Base-by-base conservation (phyloP, 1,140 invertebrate species). In the Dreissena polymorpha region DNA sequence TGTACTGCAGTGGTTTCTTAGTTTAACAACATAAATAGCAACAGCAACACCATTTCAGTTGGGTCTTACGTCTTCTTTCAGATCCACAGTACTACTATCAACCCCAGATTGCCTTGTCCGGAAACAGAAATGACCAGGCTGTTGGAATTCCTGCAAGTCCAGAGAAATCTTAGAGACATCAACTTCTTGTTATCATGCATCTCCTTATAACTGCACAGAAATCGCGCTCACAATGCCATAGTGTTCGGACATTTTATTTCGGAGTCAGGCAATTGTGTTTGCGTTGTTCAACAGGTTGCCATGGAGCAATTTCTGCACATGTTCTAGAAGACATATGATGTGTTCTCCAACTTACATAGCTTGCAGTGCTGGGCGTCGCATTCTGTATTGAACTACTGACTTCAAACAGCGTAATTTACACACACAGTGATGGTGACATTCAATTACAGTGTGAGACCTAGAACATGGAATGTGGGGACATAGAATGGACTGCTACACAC, bases 21-120 rank as follows among this genome's bases (percentile, higher is more conserved):
- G 53, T 55, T 12, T 12, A 18, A 12, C 18, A 55, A 12, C 18
- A 12, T 55, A 55, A 12, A 55, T 12, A 18, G 10, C 57, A 60
- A 23, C 57, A 60, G 2, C 16, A 60, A 60, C 3, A 60, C 3
- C 10, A 60, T 60, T 60, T 23, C 21, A 60, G 21, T 23, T 73
- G 16, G 10, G 53, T 7, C 10, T 2, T 25, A 23, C 63, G 25
- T 63, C 10, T 76, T 81, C 21, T 82, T 82, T n/a, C 63, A 82
- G 79, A 82, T 74, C 79, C 79, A 18, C 70, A 82, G 49, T 82
- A 82, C 23, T 82, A 82, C 25, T 82, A 82, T 21, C 79, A 82
- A 65, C 57, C 70, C 18, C 64, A 60, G n/a, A 25, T 63, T 12
- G 71, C 55, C n/a, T 63, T 71, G 21, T 27, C 53, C 12, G 79